phyloP scores from a whole-genome alignment of 2,888 invertebrate genomes.

The Drosophila tripunctata region DNA sequence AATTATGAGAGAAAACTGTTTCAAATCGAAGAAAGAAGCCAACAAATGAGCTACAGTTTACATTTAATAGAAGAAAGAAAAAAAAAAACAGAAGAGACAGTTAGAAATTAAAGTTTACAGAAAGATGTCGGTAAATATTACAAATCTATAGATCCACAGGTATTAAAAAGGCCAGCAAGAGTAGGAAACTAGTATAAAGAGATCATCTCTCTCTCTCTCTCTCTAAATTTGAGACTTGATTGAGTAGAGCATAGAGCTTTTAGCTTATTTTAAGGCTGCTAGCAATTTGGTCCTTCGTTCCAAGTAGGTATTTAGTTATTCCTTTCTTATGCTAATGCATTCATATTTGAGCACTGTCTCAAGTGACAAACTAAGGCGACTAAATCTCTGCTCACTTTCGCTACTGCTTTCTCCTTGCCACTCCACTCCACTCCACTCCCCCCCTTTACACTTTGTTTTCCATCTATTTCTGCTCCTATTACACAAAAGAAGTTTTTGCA shows the following conservation, averaged over 20 bases:
- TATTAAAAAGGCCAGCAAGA: too few relatives aligned
- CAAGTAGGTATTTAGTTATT: constrained; percentile 6
- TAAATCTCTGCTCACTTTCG: constrained; percentile 8
- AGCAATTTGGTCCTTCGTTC: not conserved
- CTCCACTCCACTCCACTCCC: not conserved
- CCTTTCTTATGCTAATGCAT: constrained; percentile 17
- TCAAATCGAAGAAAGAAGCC: not conserved
- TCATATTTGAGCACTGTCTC: constrained; percentile 9
- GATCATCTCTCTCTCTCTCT: too few relatives aligned
- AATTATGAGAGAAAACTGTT: not conserved
- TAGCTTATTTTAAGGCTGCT: too few relatives aligned
- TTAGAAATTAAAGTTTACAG: not conserved
- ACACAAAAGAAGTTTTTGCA: constrained; percentile 5
- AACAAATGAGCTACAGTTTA: not conserved
- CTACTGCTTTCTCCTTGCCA: not conserved
- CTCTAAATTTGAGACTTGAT: not conserved
- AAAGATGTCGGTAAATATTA: too few relatives aligned
- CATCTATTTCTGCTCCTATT: not conserved
- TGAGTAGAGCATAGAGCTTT: not conserved
- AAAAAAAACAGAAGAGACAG: not conserved
- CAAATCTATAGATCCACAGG: too few relatives aligned
- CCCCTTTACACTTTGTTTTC: not conserved
- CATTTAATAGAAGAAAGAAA: not conserved
- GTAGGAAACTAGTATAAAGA: too few relatives aligned
- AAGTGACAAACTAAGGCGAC: constrained; percentile 14